A percentile compares a stretch with the other conserved stretches of the same genome.
phyloP scores from a whole-genome alignment of 2,113 vertebrate species.

The Lethenteron camtschaticum region DNA sequence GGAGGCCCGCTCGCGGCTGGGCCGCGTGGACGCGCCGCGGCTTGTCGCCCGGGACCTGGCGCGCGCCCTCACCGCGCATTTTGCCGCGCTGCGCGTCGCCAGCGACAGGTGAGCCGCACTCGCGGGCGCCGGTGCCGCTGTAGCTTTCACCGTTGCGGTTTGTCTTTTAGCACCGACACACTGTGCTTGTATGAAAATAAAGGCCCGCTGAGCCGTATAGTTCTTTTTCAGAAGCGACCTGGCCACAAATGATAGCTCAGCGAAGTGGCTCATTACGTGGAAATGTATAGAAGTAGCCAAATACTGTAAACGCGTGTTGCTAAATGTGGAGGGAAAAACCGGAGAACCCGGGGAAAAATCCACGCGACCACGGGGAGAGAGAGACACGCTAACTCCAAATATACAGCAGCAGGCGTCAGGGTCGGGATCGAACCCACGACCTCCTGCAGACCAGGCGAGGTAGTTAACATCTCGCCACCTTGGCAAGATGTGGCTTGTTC shows the following conservation, averaged over 20 bases:
- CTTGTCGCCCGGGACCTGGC: conserved; percentile 71
- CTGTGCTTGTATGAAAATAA: no score
- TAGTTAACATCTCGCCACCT: no score
- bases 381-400: background rate
- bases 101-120: conserved; percentile 42
- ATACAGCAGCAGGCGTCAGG: background rate
- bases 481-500: no score
- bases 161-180: background rate
- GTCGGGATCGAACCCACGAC: background rate
- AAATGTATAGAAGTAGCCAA: no score
- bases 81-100: conserved; percentile 83
- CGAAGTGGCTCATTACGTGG: background rate
- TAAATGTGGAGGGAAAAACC: no score
- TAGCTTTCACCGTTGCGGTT: background rate
- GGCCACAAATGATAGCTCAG: background rate
- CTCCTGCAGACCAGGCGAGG: background rate
- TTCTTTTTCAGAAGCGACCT: background rate
- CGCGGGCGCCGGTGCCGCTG: background rate
- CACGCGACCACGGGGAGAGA: no score
- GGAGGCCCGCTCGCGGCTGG: conserved; percentile 48
- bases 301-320: no score
- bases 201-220: background rate
- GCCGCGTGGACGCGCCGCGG: conserved; percentile 61
- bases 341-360: no score
- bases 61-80: conserved; percentile 56